Evolutionary conservation across 2,797 vertebrate species (phyloP).

Genomic region (Poecilia gillii): DNA sequence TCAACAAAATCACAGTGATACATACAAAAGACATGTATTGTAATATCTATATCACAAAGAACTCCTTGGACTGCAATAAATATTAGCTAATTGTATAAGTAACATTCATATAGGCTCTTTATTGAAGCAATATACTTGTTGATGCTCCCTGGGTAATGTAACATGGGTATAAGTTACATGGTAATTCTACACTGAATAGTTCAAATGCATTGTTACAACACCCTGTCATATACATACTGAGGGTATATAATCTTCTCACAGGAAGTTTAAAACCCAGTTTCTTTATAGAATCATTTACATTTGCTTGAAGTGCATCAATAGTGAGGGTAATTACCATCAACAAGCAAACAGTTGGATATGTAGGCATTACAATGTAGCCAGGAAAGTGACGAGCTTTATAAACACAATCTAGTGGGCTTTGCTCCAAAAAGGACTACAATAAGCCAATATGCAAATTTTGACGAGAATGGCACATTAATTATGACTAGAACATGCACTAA

Average conservation of each 20-base stretch:
- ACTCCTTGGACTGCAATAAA: neutral
- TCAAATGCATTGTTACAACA: neutral
- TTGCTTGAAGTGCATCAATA: neutral
- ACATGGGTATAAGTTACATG: neutral
- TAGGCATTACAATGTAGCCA: neutral
- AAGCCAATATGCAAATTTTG: constrained; percentile 25
- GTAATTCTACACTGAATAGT: neutral
- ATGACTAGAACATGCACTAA: constrained; percentile 1
- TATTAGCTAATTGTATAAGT: no score
- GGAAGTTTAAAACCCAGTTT: neutral
- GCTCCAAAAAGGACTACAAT: constrained; percentile 24
- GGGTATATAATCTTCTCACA: neutral
- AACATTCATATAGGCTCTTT: neutral
- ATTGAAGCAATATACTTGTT: neutral
- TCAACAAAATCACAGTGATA: neutral
- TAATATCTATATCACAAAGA: neutral
- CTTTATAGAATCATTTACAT: neutral
- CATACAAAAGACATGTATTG: neutral
- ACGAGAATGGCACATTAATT: constrained; percentile 15
- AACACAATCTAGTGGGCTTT: constrained; percentile 45
- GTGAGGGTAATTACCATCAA: neutral
- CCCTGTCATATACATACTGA: neutral
- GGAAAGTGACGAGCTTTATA: neutral
- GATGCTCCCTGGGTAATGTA: neutral
- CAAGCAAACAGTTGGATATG: neutral